Base-by-base conservation (phyloP, 64 coral and sea anemone genomes). In the Actinia equina region DNA sequence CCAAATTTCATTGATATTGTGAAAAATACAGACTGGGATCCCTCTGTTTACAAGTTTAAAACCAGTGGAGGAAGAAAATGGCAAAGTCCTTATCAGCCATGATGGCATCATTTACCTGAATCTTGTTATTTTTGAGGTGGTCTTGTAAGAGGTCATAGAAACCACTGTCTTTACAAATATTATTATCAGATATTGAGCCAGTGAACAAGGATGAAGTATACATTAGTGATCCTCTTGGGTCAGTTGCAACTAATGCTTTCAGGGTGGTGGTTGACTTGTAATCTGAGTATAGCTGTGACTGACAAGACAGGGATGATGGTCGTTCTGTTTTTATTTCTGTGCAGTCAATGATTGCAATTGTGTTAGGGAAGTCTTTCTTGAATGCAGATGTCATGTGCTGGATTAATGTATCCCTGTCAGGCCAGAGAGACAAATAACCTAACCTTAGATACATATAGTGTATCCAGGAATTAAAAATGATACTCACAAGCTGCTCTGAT, bases 301-400 rank as follows among this genome's bases (percentile, higher is more conserved):
- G 84, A 10, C 42, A 65, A 49, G 44, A 43, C 49, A 86, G 30
- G 41, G 84, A 65, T 67, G 84, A 86, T 45, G 84, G 84, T 7
- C 84, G 25, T 67, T 86, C 84, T 43, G 83, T 62, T 85, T 64
- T 85, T 62, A 85, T 59, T 61, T 85, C 83, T 64, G 63, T 64
- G 23, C 56, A 30, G 63, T 85, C 83, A 85, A 85, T 85, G 42
- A 85, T 85, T 58, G 63, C 30, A 85, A 85, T 64, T 43, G 83
- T 85, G 30, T 61, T 85, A 62, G 83, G 83, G n/a, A 85, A 62
- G 83, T 71, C 65, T 71, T 71, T 71, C 65, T 71, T 71, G 65
- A 71, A 71, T 71, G 65, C 65, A 26, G 65, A n/a, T 70, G 65
- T 70, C 65, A 70, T 70, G 20, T 70, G 65, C 65, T 70, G 65